Evolutionary conservation across 1,140 invertebrate species (phyloP), one percentile per base, ranked within the genome.

Genomic region (Polypedilum pembai): DNA sequence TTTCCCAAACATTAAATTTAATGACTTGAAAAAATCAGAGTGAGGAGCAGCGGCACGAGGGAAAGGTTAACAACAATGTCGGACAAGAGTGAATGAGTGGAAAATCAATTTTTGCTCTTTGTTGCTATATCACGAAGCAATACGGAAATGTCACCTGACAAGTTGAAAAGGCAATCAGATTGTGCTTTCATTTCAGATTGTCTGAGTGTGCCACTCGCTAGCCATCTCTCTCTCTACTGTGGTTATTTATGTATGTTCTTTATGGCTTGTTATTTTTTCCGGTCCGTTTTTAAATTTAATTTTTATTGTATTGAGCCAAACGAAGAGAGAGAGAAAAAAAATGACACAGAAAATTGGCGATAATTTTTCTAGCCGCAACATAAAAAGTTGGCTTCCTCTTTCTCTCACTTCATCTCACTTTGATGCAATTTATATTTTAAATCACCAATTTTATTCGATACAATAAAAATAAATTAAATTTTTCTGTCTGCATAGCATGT

Each of bases 131-230:
- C 45, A 56, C n/a, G 45, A n/a, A n/a, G 45, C 45, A 12, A 56
- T 56, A 56, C 45, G 45, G 12, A 56, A 56, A 56, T 12, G 4
- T 15, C 8, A 15, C 15, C 7, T 56, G 45, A 56, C 45, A 56
- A 56, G 45, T n/a, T 56, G 45, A 56, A n/a, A 56, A 56, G 45
- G 45, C 45, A 56, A 56, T 56, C 45, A 56, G 45, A n/a, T 56
- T 12, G 12, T 56, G 12, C 12, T n/a, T 56, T 56, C 45, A 56
- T 56, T 12, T n/a, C 45, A 56, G 12, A 56, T n/a, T 56, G 24
- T 33, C 24, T 33, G 24, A 33, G 24, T 33, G 24, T 33, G 24
- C 24, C 5, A 12, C 45, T 56, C 12, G 45, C n/a, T 56, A 12
- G n/a, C 12, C n/a, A n/a, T n/a, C n/a, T n/a, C n/a, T n/a, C n/a